phyloP scores from a whole-genome alignment of 2,888 invertebrate genomes.

The Mimumesa dahlbomi region DNA sequence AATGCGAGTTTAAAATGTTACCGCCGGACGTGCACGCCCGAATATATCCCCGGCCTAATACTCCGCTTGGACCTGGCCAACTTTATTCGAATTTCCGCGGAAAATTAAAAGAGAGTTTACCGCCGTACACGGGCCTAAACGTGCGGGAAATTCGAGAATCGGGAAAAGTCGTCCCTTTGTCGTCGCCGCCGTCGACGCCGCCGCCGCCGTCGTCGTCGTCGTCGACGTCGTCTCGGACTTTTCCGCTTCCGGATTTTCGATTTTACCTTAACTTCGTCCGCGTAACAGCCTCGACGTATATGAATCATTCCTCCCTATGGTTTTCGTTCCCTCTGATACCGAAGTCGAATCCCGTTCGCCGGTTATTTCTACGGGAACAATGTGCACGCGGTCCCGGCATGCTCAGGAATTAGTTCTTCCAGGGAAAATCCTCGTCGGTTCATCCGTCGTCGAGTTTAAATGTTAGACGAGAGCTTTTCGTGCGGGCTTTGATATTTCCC shows the following conservation, averaged over 20 bases:
- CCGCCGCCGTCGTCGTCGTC: too few relatives aligned
- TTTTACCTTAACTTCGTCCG: slow-evolving; percentile 50
- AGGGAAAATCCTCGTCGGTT: slow-evolving; percentile 9
- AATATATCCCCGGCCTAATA: slow-evolving; percentile 68
- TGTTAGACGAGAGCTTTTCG: slow-evolving; percentile 8
- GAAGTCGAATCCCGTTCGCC: background rate
- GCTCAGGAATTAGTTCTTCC: slow-evolving; percentile 14
- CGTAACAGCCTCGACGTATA: background rate
- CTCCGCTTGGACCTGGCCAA: slow-evolving; percentile 71
- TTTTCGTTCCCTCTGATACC: background rate
- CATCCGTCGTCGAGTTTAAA: slow-evolving; percentile 2
- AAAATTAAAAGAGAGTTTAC: slow-evolving; percentile 76
- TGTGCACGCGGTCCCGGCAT: background rate
- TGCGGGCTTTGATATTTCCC: too few relatives aligned
- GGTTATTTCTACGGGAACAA: slow-evolving; percentile 1
- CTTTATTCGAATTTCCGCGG: slow-evolving; percentile 76
- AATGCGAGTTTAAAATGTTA: slow-evolving; percentile 79
- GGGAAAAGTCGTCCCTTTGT: slow-evolving; percentile 50
- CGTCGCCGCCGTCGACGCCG: too few relatives aligned
- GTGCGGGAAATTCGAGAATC: slow-evolving; percentile 62
- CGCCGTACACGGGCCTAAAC: slow-evolving; percentile 42
- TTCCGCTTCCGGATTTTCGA: slow-evolving; percentile 55
- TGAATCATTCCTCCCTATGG: background rate
- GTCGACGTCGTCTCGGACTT: slow-evolving; percentile 41
- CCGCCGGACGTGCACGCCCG: slow-evolving; percentile 66